Evolutionary conservation across 1,140 invertebrate species (phyloP).

Genomic region (Drosophila serrata): DNA sequence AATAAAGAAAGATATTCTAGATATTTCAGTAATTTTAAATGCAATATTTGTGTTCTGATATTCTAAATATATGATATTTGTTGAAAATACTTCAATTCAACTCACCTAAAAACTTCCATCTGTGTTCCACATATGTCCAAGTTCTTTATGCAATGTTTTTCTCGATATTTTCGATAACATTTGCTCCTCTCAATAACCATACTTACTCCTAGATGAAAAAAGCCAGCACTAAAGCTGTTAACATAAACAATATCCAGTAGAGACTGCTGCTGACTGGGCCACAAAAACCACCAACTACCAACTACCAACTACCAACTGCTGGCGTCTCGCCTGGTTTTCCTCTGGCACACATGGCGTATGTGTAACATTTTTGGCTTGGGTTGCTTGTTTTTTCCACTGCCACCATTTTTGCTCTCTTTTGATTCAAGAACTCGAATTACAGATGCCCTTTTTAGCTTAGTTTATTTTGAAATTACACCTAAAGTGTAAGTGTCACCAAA

Average conservation of each 20-base stretch:
- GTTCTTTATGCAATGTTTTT: background rate
- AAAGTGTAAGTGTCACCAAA: too few species aligned
- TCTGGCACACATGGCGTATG: slow-evolving; percentile 64
- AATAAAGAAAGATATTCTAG: too few species aligned
- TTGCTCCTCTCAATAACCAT: slow-evolving; percentile 3
- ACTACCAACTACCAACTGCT: slow-evolving; percentile 19
- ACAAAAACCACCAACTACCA: slow-evolving; percentile 28
- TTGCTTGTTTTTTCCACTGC: slow-evolving; percentile 38
- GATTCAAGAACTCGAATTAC: background rate
- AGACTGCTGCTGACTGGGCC: slow-evolving; percentile 52
- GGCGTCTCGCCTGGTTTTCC: slow-evolving; percentile 4
- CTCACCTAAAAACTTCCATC: too few species aligned
- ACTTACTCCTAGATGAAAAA: background rate
- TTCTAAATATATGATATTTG: too few species aligned
- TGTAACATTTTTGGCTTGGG: slow-evolving; percentile 57
- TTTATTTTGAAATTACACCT: background rate
- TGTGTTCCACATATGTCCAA: too few species aligned
- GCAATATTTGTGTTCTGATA: too few species aligned
- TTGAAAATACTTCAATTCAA: too few species aligned
- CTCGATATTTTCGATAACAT: background rate
- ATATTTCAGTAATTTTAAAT: too few species aligned
- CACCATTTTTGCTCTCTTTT: background rate
- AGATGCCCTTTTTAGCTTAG: background rate
- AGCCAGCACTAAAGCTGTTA: slow-evolving; percentile 33
- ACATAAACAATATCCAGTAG: slow-evolving; percentile 49